Evolutionary conservation across 2,113 vertebrate species (phyloP), one percentile per base, ranked within the genome.

Genomic region (Chlamydotis undulata): DNA sequence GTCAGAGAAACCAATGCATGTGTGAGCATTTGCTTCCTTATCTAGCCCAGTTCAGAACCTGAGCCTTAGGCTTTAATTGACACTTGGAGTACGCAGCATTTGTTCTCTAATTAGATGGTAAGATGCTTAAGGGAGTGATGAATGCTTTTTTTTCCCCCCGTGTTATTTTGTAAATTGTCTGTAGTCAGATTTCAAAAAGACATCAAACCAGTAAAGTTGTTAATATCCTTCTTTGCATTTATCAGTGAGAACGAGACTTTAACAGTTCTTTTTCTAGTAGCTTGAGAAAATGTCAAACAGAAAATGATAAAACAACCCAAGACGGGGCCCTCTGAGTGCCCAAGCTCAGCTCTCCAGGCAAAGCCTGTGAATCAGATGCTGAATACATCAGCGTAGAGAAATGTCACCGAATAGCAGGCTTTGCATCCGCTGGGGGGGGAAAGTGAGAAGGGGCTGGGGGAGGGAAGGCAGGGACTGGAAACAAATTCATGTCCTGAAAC

Each of bases 51-150:
- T 41, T 87, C 88, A 81, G 83, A 96, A 82, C 75, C 80, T 47
- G 53, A 81, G 90, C 73, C 82, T 81, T 56, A 17, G 90, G 80
- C 65, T 69, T 89, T 91, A 79, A 87, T 76, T 89, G 75, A 83
- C n/a, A 53, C 83, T 75, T 74, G 31, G 43, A 60, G 19, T 11
- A 9, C 53, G 45, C 1, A 0, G 57, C 29, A 82, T 73, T 95
- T 95, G 52, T 59, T 89, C 83, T 87, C 53, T 90, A 81, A 90
- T 89, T 95, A 90, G 45, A 86, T 59, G 24, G 64, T 52, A 87
- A 81, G 39, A 89, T 70, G 65, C 60, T 90, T 86, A 86, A 89
- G 73, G 71, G 74, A 90, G 35, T 4, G 75, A 83, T 50, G 71
- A 92, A 53, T 10, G 52, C 14, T 83, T 89, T 89, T 59, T 37